A percentile compares a stretch with the other conserved stretches of the same genome.
Evolutionary conservation across 2,888 invertebrate genomes (phyloP).

Genomic region (Acanthosepion esculentum): DNA sequence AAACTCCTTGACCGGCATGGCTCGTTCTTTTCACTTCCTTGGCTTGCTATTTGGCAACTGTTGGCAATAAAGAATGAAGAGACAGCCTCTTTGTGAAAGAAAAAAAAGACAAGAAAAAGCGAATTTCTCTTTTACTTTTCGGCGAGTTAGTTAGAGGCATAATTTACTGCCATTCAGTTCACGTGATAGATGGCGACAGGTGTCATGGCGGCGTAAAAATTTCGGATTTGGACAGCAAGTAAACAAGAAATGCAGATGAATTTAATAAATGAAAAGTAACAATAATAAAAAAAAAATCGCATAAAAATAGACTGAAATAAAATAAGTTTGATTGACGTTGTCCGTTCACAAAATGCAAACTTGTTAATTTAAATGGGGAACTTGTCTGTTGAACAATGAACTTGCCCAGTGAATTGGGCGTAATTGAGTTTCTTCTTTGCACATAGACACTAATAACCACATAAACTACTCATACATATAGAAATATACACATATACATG

Average conservation of each 20-base stretch:
- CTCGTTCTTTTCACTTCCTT: too few relatives aligned
- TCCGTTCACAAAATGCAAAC: not conserved
- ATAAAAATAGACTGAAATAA: not conserved
- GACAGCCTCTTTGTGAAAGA: too few relatives aligned
- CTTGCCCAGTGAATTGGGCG: too few relatives aligned
- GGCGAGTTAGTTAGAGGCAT: not conserved
- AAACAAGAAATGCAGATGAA: too few relatives aligned
- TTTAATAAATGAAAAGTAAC: too few relatives aligned
- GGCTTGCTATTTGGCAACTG: too few relatives aligned
- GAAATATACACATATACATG: not conserved
- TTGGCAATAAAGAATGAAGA: too few relatives aligned
- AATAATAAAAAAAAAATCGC: too few relatives aligned
- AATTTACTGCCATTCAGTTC: not conserved
- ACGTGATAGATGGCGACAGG: conserved; percentile 8
- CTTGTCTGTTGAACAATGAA: not conserved
- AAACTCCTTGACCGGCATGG: too few relatives aligned
- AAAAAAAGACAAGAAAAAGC: too few relatives aligned
- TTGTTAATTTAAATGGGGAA: not conserved
- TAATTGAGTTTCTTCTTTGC: not conserved
- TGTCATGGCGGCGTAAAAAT: not conserved
- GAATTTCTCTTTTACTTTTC: too few relatives aligned
- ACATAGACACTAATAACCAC: not conserved
- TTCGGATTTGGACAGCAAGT: not conserved
- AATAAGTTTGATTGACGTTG: not conserved
- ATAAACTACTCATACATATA: not conserved